Evolutionary conservation across 1,140 invertebrate genomes (phyloP).

Genomic region (Ditylenchus dipsaci): DNA sequence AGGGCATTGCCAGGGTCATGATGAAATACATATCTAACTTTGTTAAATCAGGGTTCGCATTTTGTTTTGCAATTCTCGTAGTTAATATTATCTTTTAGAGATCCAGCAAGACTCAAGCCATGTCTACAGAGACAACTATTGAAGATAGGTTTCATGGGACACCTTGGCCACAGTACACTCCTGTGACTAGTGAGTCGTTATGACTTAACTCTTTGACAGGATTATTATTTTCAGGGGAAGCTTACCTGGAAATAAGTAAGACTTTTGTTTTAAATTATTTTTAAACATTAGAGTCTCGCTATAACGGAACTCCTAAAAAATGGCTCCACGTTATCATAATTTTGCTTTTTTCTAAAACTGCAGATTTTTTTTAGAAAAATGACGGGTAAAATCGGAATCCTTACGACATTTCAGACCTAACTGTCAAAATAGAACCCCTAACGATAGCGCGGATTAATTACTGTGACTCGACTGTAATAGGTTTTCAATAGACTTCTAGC

Average conservation of each 20-base stretch:
- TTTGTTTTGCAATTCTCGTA: not conserved
- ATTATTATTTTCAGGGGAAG: conserved; percentile 32
- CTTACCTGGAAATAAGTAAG: conserved; percentile 56
- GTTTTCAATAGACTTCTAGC: too few relatives aligned
- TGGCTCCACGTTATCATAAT: too few relatives aligned
- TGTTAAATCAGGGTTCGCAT: conserved; percentile 84
- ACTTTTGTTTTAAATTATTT: not conserved
- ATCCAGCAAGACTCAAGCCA: conserved; percentile 47
- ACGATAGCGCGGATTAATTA: too few relatives aligned
- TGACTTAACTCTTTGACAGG: too few relatives aligned
- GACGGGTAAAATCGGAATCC: too few relatives aligned
- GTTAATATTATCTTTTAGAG: conserved; percentile 35
- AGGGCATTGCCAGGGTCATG: conserved; percentile 68
- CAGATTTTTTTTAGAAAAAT: too few relatives aligned
- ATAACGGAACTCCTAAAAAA: too few relatives aligned
- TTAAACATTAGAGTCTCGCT: too few relatives aligned
- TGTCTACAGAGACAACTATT: conserved; percentile 46
- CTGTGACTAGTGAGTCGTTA: conserved; percentile 22
- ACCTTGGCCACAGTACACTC: conserved; percentile 54
- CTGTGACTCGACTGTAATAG: too few relatives aligned
- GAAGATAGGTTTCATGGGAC: conserved; percentile 52
- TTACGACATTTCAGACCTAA: too few relatives aligned
- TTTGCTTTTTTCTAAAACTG: too few relatives aligned
- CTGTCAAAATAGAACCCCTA: too few relatives aligned
- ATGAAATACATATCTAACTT: conserved; percentile 96